Conservation (phyloP, 2,113 vertebrate genomes). For the Ceratotherium simum region DNA sequence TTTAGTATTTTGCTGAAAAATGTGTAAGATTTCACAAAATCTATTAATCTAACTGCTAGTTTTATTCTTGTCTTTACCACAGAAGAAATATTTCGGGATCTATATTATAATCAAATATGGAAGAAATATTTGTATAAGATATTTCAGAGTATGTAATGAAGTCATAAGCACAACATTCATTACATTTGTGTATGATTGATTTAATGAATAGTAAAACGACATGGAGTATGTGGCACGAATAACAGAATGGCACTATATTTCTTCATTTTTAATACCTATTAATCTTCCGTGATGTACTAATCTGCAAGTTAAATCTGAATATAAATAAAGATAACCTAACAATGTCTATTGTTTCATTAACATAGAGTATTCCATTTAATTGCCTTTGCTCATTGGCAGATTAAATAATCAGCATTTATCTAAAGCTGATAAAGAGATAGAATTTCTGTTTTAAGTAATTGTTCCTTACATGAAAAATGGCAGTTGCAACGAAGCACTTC, state of each 20-base stretch:
- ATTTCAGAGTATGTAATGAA: conserved; percentile 1
- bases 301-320: conserved; percentile 88
- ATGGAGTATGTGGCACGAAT: conserved; percentile 75
- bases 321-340: conserved; percentile 92
- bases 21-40: conserved; percentile 21
- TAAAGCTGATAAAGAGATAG: conserved; percentile 80
- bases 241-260: conserved; percentile 81
- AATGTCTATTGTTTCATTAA: conserved; percentile 89
- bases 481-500: conserved; percentile 61
- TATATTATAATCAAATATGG: not conserved
- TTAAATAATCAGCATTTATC: conserved; percentile 87
- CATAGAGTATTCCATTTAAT: conserved; percentile 90
- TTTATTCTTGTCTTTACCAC: conserved; percentile 6
- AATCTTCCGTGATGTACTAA: conserved; percentile 85
- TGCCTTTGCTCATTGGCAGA: conserved; percentile 88
- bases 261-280: conserved; percentile 83
- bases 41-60: conserved; percentile 17
- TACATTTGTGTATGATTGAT: conserved; percentile 30
- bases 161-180: not conserved
- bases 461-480: conserved; percentile 55
- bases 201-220: conserved; percentile 44
- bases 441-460: conserved; percentile 76
- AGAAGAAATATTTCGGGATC: not conserved
- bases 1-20: conserved; percentile 19
- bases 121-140: not conserved